A percentile compares a stretch with the other conserved stretches of the same genome.
Conservation (phyloP, 2,888 invertebrate genomes). For the Drosophila peninsularis region DNA sequence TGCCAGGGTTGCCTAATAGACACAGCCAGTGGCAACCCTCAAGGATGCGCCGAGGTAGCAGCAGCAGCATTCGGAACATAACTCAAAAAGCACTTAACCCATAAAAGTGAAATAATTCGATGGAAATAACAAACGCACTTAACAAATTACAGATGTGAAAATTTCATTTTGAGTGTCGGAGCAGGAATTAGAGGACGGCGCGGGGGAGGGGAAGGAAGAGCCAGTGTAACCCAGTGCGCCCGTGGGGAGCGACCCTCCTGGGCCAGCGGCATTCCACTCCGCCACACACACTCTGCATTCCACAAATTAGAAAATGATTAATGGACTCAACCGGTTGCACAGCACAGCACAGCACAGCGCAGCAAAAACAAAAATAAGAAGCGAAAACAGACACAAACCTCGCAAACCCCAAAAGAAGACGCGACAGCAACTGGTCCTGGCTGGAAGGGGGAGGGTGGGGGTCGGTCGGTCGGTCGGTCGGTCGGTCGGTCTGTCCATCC, state of each 20-base stretch:
- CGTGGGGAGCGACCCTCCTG: constrained; percentile 46
- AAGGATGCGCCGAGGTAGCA: constrained; percentile 33
- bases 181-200: constrained; percentile 4
- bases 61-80: constrained; percentile 44
- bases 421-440: constrained; percentile 53
- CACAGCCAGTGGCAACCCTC: constrained; percentile 35
- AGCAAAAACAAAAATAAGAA: neutral
- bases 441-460: neutral
- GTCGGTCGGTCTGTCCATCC: neutral
- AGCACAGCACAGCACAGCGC: constrained; percentile 51
- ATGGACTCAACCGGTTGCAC: constrained; percentile 84
- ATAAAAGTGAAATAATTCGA: constrained; percentile 80
- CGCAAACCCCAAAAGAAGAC: constrained; percentile 9
- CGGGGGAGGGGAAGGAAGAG: neutral
- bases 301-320: constrained; percentile 85
- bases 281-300: constrained; percentile 76
- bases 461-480: neutral
- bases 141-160: constrained; percentile 85
- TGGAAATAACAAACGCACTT: constrained; percentile 83
- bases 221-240: constrained; percentile 39
- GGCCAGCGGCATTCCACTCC: constrained; percentile 56
- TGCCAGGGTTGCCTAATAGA: constrained; percentile 54
- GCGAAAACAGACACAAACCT: constrained; percentile 9
- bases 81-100: constrained; percentile 77
- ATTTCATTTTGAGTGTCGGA: constrained; percentile 81